Percentiles rank a stretch among this genome's conserved stretches.
These are phyloP conservation scores for Blennius ocellaris DNA, from an alignment of 2,113 vertebrate species.

Conservation along the genomic window DNA sequence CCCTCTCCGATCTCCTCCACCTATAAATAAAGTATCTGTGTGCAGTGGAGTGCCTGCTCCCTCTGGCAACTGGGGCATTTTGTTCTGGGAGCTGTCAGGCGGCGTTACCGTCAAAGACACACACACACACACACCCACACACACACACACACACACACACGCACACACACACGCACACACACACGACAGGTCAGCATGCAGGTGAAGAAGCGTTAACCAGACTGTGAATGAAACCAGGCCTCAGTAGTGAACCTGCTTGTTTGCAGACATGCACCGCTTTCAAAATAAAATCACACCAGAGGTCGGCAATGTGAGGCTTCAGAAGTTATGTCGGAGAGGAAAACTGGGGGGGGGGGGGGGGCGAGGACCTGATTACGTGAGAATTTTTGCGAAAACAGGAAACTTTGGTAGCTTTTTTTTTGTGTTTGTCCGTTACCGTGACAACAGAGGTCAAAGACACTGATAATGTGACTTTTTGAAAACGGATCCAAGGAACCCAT, in stretches of 20 bases:
- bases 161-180: not conserved
- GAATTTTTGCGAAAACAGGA: no score
- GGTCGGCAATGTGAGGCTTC: no score
- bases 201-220: conserved; percentile 20
- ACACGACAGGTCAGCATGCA: conserved; percentile 13
- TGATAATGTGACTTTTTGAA: no score
- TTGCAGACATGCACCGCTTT: not conserved
- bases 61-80: conserved; percentile 43
- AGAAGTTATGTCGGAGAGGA: no score
- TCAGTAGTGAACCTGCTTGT: not conserved
- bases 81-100: conserved; percentile 68
- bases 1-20: conserved; percentile 49
- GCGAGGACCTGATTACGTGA: no score
- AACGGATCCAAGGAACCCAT: no score
- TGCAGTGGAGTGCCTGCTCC: conserved; percentile 44
- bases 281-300: no score
- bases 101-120: conserved; percentile 45
- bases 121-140: not conserved
- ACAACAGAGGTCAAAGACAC: no score
- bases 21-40: conserved; percentile 67
- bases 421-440: no score
- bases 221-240: conserved; percentile 4
- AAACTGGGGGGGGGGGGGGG: no score
- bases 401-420: no score
- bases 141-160: conserved; percentile 7